Evolutionary conservation across 2,888 invertebrate genomes (phyloP), one percentile per base, ranked within the genome.

Genomic region (Diadegma fenestrale): DNA sequence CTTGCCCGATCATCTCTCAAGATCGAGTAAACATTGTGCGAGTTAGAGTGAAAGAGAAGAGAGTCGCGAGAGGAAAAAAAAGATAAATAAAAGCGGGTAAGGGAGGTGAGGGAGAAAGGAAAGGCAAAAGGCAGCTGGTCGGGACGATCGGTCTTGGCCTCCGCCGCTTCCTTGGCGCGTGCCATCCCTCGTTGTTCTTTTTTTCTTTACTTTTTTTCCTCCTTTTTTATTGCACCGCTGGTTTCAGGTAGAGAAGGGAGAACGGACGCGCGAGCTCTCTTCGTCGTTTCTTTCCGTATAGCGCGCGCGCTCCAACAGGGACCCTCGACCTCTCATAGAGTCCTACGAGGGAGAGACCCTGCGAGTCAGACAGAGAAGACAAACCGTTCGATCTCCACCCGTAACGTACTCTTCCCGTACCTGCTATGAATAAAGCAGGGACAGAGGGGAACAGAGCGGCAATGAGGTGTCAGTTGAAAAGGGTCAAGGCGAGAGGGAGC

Each of bases 261-360:
- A 73, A 58, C 26, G 14, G 73, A 64, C 80, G 30, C 48, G 78
- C 71, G 82, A 30, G 72, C 64, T 37, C 64, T 43, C 78, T 26
- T 81, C 81, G 81, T 75, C 85, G 87, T 86, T 88, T 88, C 87
- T 85, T 89, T 88, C 85, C 87, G 86, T 86, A 87, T n/a, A n/a
- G n/a, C n/a, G 90, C 89, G 87, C 90, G 88, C 88, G 88, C 69
- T 80, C 68, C 41, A 83, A 68, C 66, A 51, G 45, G 64, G 61
- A 72, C 30, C 64, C 80, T 48, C 80, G 75, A 80, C 75, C 80
- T 79, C 45, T n/a, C n/a, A n/a, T n/a, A 68, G 22, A 71, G 77
- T 72, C 79, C 69, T 26, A 68, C n/a, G 33, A 68, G 54, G 79
- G 77, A 79, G 68, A 85, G 37, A 66, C 51, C 66, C 63, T 68